Evolutionary conservation across 2,797 vertebrate genomes (phyloP).

Genomic region (Emys orbicularis): DNA sequence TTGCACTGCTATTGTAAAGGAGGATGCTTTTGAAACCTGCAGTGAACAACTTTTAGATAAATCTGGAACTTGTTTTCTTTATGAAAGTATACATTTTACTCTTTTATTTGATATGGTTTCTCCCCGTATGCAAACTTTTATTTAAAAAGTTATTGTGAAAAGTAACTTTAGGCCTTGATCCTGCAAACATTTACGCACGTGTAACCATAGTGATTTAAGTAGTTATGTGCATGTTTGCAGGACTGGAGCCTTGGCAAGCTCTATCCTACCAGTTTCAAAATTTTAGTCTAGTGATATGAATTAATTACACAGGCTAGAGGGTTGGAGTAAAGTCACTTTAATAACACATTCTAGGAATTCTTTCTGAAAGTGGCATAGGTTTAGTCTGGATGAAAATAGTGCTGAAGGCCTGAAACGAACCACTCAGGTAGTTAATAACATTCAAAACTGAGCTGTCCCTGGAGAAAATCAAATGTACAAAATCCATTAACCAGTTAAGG

Average conservation of each 20-base stretch:
- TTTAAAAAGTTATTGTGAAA: neutral
- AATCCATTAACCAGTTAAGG: neutral
- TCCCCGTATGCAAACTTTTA: neutral
- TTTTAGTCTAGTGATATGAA: neutral
- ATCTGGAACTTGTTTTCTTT: neutral
- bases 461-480: neutral
- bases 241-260: neutral
- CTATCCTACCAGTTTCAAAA: neutral
- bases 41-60: neutral
- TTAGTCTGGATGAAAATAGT: neutral
- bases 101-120: neutral
- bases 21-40: neutral
- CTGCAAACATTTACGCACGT: neutral
- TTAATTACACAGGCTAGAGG: neutral
- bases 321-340: neutral
- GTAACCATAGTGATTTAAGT: neutral
- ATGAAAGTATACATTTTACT: neutral
- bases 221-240: neutral
- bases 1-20: neutral
- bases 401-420: neutral
- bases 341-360: neutral
- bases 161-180: neutral
- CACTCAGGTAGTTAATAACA: neutral
- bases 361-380: neutral
- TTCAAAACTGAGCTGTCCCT: neutral